Percentiles rank a stretch among this genome's conserved stretches.
Evolutionary conservation across 1,140 invertebrate species (phyloP).

Genomic region (Ceratitis capitata): DNA sequence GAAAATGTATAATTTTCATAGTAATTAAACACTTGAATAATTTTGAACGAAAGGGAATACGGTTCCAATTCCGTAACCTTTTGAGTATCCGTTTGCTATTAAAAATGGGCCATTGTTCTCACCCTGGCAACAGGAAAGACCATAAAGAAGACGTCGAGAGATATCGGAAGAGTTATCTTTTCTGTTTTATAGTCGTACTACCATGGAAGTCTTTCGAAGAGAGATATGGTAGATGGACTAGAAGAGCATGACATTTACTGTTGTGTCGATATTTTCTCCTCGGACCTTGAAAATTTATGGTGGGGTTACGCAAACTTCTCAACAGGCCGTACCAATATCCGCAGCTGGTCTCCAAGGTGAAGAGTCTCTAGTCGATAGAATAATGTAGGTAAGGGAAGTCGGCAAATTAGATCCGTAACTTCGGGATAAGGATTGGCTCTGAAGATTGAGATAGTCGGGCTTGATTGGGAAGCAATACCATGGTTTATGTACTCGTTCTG

Average conservation of each 20-base stretch:
- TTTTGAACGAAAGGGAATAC: too few species aligned
- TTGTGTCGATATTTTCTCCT: slow-evolving; percentile 50
- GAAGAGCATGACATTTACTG: background rate
- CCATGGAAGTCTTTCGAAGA: slow-evolving; percentile 50
- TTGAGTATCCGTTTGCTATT: too few species aligned
- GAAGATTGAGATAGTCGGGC: slow-evolving; percentile 65
- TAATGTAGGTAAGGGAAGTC: slow-evolving; percentile 89
- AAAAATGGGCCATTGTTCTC: too few species aligned
- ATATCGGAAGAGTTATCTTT: slow-evolving; percentile 53
- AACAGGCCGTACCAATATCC: slow-evolving; percentile 54
- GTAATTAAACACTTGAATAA: too few species aligned
- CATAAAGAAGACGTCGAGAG: slow-evolving; percentile 51
- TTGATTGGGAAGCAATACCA: slow-evolving; percentile 45
- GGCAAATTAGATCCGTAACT: slow-evolving; percentile 83
- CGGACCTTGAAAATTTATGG: slow-evolving; percentile 53
- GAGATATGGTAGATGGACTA: slow-evolving; percentile 43
- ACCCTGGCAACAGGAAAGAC: background rate
- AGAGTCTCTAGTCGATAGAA: slow-evolving; percentile 89
- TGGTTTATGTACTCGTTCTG: slow-evolving; percentile 55
- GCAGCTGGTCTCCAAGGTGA: slow-evolving; percentile 89
- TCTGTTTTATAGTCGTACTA: slow-evolving; percentile 49
- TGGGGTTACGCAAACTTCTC: slow-evolving; percentile 51
- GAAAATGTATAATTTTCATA: too few species aligned
- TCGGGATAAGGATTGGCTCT: slow-evolving; percentile 78
- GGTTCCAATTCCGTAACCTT: too few species aligned